Evolutionary conservation across 2,113 vertebrate species (phyloP).

Genomic region (Microtus pennsylvanicus): DNA sequence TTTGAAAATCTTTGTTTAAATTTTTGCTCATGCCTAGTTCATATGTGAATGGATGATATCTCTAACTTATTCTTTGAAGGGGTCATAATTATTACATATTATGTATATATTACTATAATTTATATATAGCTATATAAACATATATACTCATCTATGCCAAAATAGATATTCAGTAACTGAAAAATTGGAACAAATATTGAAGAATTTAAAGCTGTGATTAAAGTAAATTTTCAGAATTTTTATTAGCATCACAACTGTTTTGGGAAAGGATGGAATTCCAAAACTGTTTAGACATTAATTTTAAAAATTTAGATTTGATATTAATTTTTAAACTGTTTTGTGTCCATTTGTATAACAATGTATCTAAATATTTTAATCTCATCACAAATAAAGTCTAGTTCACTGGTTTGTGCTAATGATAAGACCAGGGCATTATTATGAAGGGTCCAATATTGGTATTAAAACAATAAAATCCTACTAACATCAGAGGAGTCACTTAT

Average conservation of each 20-base stretch:
- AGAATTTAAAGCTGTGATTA: background rate
- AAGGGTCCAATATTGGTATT: background rate
- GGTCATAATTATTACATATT: background rate
- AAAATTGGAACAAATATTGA: background rate
- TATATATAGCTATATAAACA: background rate
- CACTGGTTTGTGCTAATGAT: background rate
- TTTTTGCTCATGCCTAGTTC: background rate
- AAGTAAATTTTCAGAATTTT: background rate
- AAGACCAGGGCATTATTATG: background rate
- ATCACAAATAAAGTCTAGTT: background rate
- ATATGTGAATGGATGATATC: background rate
- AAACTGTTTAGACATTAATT: background rate
- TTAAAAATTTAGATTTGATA: background rate
- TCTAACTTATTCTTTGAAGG: background rate
- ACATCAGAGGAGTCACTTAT: background rate
- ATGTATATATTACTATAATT: background rate
- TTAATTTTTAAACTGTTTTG: background rate
- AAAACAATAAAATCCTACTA: background rate
- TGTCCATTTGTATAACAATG: background rate
- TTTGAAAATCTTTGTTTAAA: background rate
- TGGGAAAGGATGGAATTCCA: constrained; percentile 6
- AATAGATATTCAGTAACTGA: background rate
- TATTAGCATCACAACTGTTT: constrained; percentile 5
- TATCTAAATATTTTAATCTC: constrained; percentile 25
- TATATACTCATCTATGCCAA: background rate